These are phyloP conservation scores for Hoplostethus atlanticus DNA, from an alignment of 2,797 vertebrate genomes.

Conservation along the genomic window DNA sequence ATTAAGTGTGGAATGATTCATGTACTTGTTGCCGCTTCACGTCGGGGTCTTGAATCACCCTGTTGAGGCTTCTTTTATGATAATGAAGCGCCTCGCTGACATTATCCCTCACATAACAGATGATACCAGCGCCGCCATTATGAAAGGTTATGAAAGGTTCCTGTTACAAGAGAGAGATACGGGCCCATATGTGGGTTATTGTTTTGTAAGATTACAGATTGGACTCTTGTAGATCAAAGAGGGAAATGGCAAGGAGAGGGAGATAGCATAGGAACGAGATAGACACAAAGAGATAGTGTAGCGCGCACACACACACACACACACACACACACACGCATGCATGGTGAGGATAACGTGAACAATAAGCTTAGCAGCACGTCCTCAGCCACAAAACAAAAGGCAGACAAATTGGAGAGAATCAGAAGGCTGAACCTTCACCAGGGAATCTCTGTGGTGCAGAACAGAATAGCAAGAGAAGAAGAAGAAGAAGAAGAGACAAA, in stretches of 20 bases:
- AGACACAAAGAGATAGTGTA: background rate
- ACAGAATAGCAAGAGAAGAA: background rate
- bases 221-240: conserved; percentile 18
- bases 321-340: background rate
- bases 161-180: background rate
- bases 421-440: conserved; percentile 24
- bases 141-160: too few relatives aligned
- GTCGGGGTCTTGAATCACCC: too few relatives aligned
- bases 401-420: conserved; percentile 9
- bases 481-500: background rate
- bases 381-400: conserved; percentile 3
- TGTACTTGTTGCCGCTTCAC: too few relatives aligned
- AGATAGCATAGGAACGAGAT: conserved; percentile 18
- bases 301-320: background rate
- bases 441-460: conserved; percentile 13
- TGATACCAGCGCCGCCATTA: too few relatives aligned
- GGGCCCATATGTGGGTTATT: background rate
- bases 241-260: background rate
- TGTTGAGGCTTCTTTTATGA: too few relatives aligned
- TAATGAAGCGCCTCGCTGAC: too few relatives aligned
- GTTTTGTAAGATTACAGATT: background rate
- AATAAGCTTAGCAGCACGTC: background rate
- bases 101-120: too few relatives aligned
- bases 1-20: too few relatives aligned
- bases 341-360: background rate